Conservation (phyloP, 2,888 invertebrate species). For the Holacanthella duospinosa region DNA sequence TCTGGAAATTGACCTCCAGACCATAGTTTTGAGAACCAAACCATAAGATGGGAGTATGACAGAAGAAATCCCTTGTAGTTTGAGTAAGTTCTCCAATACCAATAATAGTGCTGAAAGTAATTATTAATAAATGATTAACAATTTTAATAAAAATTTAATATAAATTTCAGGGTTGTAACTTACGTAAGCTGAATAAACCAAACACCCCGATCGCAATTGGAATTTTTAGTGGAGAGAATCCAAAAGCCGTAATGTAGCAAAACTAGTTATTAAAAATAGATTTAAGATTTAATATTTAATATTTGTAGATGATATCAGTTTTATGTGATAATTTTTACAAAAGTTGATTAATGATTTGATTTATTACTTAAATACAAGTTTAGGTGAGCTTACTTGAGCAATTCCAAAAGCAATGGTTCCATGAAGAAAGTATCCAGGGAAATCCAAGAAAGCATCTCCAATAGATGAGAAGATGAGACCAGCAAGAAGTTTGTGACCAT, state of each 20-base stretch:
- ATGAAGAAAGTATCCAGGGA: slow-evolving; percentile 13
- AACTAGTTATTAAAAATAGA: not conserved
- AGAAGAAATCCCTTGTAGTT: slow-evolving; percentile 32
- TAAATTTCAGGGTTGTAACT: too few species aligned
- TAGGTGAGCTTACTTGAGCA: slow-evolving; percentile 8
- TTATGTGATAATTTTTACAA: too few species aligned
- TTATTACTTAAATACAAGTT: too few species aligned
- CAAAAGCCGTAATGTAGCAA: slow-evolving; percentile 5
- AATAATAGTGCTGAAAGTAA: not conserved
- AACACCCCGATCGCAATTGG: not conserved
- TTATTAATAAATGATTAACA: too few species aligned
- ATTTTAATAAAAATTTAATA: too few species aligned
- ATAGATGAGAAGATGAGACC: slow-evolving; percentile 10
- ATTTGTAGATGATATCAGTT: not conserved
- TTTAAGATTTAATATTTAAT: not conserved
- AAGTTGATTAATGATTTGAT: too few species aligned
- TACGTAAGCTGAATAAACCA: slow-evolving; percentile 7
- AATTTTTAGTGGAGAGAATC: slow-evolving; percentile 6
- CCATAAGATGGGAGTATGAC: slow-evolving; percentile 61
- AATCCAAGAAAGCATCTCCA: slow-evolving; percentile 14
- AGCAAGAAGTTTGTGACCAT: slow-evolving; percentile 6
- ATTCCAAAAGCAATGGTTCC: slow-evolving; percentile 12
- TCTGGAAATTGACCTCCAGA: slow-evolving; percentile 67
- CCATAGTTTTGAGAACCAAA: slow-evolving; percentile 61
- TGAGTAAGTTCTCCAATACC: not conserved